These are phyloP conservation scores for Ligdia adustata DNA, from an alignment of 2,888 invertebrate genomes.

Conservation along the genomic window DNA sequence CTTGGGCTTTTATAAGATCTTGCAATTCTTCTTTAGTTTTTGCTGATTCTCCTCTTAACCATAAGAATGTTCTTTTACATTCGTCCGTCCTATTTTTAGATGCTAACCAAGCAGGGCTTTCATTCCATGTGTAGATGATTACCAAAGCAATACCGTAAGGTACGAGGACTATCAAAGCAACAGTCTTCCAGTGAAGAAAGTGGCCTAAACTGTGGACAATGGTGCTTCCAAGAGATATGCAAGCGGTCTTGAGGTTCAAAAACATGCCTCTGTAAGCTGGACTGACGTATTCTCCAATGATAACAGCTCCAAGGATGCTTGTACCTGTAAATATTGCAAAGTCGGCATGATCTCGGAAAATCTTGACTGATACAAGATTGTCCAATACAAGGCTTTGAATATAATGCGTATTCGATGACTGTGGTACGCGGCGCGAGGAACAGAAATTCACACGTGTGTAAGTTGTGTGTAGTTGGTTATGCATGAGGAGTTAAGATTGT, in stretches of 20 bases:
- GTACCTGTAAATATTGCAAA: conserved; percentile 69
- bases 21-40: not conserved
- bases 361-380: too few species aligned
- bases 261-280: not conserved
- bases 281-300: not conserved
- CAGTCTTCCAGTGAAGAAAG: not conserved
- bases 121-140: not conserved
- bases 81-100: conserved; percentile 61
- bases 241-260: conserved; percentile 33
- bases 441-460: too few species aligned
- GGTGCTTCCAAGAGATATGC: not conserved
- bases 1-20: not conserved
- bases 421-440: too few species aligned
- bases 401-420: too few species aligned
- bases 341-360: too few species aligned
- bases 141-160: not conserved
- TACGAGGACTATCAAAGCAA: not conserved
- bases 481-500: too few species aligned
- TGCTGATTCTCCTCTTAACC: not conserved
- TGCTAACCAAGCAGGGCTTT: conserved; percentile 37
- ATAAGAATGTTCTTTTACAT: conserved; percentile 61
- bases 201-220: not conserved
- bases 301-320: not conserved
- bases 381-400: too few species aligned
- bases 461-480: too few species aligned